Evolutionary conservation across 1,140 invertebrate species (phyloP).

Genomic region (Eciton burchellii): DNA sequence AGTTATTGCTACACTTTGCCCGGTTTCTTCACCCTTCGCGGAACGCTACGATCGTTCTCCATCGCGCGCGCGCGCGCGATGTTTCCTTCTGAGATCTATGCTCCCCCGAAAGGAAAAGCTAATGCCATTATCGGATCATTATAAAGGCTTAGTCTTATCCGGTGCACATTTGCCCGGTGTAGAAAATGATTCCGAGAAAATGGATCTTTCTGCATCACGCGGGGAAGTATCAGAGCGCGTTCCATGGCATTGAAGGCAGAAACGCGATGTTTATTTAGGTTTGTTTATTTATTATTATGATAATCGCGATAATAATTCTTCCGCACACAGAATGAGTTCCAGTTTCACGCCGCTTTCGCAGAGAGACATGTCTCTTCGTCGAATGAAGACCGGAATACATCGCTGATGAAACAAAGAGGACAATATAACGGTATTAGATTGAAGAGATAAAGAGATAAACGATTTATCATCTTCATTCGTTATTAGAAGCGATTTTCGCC

Average conservation of each 20-base stretch:
- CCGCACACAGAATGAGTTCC: background rate
- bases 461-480: background rate
- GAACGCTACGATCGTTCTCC: constrained; percentile 4
- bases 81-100: background rate
- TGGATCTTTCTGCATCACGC: background rate
- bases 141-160: too few species aligned
- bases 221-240: background rate
- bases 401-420: constrained; percentile 2
- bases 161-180: background rate
- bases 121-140: too few species aligned
- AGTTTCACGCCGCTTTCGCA: background rate
- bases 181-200: background rate
- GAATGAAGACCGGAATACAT: background rate
- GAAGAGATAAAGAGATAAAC: background rate
- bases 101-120: too few species aligned
- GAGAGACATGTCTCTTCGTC: background rate
- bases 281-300: constrained; percentile 3
- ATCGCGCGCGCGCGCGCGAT: constrained; percentile 2
- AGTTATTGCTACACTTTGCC: background rate
- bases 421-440: background rate
- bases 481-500: background rate
- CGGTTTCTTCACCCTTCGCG: background rate
- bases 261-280: constrained; percentile 21
- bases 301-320: background rate
- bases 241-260: background rate